A percentile compares a stretch with the other conserved stretches of the same genome.
Evolutionary conservation across 2,797 vertebrate species (phyloP).

Genomic region (Heterohyrax brucei): DNA sequence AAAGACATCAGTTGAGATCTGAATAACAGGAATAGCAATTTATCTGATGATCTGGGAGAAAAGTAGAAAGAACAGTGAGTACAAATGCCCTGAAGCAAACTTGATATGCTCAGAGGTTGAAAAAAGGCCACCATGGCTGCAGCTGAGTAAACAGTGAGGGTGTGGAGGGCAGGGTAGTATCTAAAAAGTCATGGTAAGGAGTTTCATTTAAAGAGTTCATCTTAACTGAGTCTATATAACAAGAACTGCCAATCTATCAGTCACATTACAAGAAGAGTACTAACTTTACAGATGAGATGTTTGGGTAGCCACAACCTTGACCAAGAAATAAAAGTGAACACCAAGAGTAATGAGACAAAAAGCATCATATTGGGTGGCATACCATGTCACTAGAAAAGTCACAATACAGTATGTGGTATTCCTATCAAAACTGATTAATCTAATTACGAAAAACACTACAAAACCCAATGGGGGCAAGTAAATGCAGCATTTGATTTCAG

Average conservation of each 20-base stretch:
- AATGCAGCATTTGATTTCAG: constrained; percentile 7
- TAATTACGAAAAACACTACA: neutral
- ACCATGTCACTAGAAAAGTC: neutral
- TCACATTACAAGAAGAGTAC: neutral
- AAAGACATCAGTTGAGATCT: neutral
- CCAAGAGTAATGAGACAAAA: neutral
- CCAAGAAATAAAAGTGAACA: too few species aligned
- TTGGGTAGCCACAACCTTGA: neutral
- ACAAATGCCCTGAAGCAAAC: neutral
- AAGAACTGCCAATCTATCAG: constrained; percentile 9
- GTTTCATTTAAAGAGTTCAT: neutral
- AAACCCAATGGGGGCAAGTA: neutral
- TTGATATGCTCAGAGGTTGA: neutral
- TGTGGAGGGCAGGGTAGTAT: neutral
- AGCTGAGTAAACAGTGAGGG: neutral
- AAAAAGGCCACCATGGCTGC: neutral
- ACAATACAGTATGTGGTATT: neutral
- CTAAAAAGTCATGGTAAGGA: neutral
- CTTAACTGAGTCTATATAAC: neutral
- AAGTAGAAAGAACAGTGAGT: neutral
- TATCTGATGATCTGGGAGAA: neutral
- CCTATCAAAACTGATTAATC: neutral
- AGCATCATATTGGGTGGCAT: neutral
- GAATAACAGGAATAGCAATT: neutral
- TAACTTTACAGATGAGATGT: neutral